These are phyloP conservation scores for Macropus fuliginosus DNA, from an alignment of 2,797 vertebrate species.

Conservation along the genomic window DNA sequence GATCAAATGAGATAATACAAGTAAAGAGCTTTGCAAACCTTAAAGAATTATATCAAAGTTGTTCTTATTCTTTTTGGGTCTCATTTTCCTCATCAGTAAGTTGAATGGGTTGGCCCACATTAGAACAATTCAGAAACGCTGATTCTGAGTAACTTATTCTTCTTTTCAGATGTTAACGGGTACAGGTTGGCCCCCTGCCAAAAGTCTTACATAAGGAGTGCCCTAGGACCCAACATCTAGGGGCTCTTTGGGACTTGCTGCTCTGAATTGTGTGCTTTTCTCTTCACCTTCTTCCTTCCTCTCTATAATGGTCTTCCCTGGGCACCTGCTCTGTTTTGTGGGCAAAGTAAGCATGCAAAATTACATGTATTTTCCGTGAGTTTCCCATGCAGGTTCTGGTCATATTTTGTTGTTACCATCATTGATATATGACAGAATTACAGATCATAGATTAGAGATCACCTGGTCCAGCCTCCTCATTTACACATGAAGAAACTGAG, in stretches of 20 bases:
- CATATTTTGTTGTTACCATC: not conserved
- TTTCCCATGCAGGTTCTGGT: not conserved
- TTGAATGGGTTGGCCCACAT: not conserved
- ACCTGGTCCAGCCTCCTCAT: too few relatives aligned
- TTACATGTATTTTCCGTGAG: not conserved
- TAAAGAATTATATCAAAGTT: not conserved
- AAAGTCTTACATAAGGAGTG: too few relatives aligned
- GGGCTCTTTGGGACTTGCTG: not conserved
- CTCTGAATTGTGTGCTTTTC: accelerated
- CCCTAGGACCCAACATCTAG: not conserved
- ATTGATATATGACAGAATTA: not conserved
- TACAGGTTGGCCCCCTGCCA: not conserved
- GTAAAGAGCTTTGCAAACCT: not conserved
- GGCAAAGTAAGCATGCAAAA: not conserved
- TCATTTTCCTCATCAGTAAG: not conserved
- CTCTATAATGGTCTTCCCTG: not conserved
- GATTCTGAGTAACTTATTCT: not conserved
- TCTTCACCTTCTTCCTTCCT: not conserved
- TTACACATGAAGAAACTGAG: too few relatives aligned
- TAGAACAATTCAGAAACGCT: not conserved
- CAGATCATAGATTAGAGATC: not conserved
- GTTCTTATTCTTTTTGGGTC: not conserved
- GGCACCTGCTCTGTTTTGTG: not conserved
- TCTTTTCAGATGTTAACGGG: not conserved
- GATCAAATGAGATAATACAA: not conserved